Evolutionary conservation across 2,113 vertebrate species (phyloP).

Genomic region (Marmota monax): DNA sequence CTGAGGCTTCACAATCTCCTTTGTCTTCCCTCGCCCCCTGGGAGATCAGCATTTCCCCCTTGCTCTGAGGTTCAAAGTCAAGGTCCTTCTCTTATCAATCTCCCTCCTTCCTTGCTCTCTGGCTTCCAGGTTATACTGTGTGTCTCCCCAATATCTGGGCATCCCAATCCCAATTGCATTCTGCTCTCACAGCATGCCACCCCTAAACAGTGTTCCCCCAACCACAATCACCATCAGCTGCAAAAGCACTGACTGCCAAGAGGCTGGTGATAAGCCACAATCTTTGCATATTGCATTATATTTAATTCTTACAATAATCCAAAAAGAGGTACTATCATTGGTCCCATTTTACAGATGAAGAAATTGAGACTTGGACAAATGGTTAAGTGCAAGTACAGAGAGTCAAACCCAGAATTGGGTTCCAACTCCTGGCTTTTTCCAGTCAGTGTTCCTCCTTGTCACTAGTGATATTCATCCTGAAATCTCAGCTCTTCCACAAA

Average conservation of each 20-base stretch:
- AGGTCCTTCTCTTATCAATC: background rate
- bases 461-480: background rate
- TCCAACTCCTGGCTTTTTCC: background rate
- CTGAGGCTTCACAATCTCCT: background rate
- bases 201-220: background rate
- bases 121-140: background rate
- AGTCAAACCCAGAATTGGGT: background rate
- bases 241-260: background rate
- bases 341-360: background rate
- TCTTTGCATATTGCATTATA: background rate
- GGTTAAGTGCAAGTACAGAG: background rate
- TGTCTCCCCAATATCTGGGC: background rate
- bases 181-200: background rate
- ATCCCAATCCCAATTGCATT: background rate
- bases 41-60: background rate
- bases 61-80: background rate
- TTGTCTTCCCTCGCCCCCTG: background rate
- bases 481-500: background rate
- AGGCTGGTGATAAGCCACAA: too few relatives aligned
- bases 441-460: background rate
- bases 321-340: background rate
- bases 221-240: fast-evolving
- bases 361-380: background rate
- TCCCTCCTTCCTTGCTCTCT: too few relatives aligned
- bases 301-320: background rate